A percentile compares a stretch with the other conserved stretches of the same genome.
Evolutionary conservation across 2,113 vertebrate genomes (phyloP).

Genomic region (Halichoerus grypus): DNA sequence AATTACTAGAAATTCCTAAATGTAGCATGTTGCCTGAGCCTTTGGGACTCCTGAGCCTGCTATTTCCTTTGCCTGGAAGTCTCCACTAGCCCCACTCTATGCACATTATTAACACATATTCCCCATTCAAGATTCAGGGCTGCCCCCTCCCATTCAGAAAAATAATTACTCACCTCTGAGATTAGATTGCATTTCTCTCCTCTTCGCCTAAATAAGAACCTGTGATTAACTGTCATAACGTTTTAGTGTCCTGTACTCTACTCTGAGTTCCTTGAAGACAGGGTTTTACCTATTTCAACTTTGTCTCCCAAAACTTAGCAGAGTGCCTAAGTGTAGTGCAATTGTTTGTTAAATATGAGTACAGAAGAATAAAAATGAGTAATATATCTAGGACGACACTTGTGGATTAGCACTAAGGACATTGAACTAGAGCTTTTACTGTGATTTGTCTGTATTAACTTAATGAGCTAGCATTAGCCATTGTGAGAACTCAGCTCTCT

Average conservation of each 20-base stretch:
- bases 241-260: not conserved
- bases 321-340: not conserved
- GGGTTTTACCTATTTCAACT: not conserved
- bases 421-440: not conserved
- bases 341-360: not conserved
- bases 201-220: not conserved
- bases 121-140: not conserved
- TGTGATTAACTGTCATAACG: not conserved
- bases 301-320: not conserved
- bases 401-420: not conserved
- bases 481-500: not conserved
- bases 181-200: not conserved
- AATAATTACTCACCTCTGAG: not conserved
- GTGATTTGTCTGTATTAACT: conserved; percentile 36
- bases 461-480: not conserved
- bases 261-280: not conserved
- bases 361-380: not conserved
- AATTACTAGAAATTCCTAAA: not conserved
- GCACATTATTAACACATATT: not conserved
- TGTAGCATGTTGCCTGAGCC: not conserved
- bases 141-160: not conserved
- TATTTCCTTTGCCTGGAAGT: not conserved
- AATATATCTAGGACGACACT: not conserved
- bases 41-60: not conserved
- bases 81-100: not conserved